Conservation (phyloP, 2,888 invertebrate species). For the Patella ulyssiponensis region DNA sequence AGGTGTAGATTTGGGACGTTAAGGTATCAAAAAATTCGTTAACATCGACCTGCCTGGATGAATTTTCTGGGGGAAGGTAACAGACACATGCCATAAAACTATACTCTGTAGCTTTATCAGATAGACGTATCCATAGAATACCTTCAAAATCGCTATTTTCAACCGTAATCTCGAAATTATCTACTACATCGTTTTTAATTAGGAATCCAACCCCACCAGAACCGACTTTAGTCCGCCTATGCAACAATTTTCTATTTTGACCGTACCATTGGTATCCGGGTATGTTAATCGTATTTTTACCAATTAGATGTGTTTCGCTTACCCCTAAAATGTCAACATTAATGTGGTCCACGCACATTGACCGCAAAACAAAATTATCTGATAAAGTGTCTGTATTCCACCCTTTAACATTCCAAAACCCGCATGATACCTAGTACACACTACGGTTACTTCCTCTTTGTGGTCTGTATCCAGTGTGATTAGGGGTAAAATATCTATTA, state of each 20-base stretch:
- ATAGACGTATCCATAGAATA: not conserved
- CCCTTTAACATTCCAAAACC: slow-evolving; percentile 2
- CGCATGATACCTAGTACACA: not conserved
- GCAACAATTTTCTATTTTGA: not conserved
- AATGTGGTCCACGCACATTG: too few relatives aligned
- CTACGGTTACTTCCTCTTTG: not conserved
- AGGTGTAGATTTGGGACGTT: not conserved
- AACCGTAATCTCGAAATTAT: not conserved
- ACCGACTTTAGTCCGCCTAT: not conserved
- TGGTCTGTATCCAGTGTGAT: not conserved
- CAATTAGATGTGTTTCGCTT: too few relatives aligned
- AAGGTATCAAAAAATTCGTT: not conserved
- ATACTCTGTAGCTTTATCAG: not conserved
- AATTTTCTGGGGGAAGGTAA: not conserved
- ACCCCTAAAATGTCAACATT: too few relatives aligned
- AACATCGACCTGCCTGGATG: not conserved
- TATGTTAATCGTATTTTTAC: not conserved
- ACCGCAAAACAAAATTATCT: too few relatives aligned
- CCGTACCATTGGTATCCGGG: not conserved
- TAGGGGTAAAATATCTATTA: not conserved
- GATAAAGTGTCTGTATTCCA: too few relatives aligned
- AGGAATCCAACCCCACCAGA: not conserved
- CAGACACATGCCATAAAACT: not conserved
- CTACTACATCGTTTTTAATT: not conserved
- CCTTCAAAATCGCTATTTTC: not conserved